A percentile compares a stretch with the other conserved stretches of the same genome.
Evolutionary conservation across 2,888 invertebrate species (phyloP).

Genomic region (Alviniconcha strummeri): DNA sequence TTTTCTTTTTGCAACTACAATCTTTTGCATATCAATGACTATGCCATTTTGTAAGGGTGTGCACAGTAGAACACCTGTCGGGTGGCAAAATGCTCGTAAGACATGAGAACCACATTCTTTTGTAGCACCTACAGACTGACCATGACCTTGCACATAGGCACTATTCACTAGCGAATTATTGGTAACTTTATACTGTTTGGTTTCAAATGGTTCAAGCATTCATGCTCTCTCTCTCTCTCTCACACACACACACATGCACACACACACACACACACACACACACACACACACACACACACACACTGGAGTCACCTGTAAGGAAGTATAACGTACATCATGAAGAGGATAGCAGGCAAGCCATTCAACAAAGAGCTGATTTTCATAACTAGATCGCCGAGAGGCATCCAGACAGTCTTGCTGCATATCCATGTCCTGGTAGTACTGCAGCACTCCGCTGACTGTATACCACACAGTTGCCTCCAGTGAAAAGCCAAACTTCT

Average conservation of each 20-base stretch:
- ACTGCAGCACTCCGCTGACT: slow-evolving; percentile 24
- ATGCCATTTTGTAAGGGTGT: too few species aligned
- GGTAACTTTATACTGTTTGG: too few species aligned
- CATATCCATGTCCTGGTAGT: slow-evolving; percentile 22
- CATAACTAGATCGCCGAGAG: not conserved
- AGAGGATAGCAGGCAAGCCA: slow-evolving; percentile 15
- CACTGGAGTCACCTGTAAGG: not conserved
- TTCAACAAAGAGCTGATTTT: slow-evolving; percentile 11
- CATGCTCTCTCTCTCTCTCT: not conserved
- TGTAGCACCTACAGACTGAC: too few species aligned
- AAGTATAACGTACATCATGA: slow-evolving; percentile 24
- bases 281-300: not conserved
- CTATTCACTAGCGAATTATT: too few species aligned
- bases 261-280: not conserved
- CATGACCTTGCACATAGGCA: too few species aligned
- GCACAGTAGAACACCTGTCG: too few species aligned
- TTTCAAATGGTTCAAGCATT: too few species aligned
- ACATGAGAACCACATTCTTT: too few species aligned
- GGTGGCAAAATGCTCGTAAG: too few species aligned
- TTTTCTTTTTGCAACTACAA: too few species aligned
- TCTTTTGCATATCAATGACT: too few species aligned
- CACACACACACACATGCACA: not conserved
- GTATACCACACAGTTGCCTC: slow-evolving; percentile 30
- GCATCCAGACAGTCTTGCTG: not conserved
- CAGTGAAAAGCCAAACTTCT: slow-evolving; percentile 28